phyloP scores from a whole-genome alignment of 2,113 vertebrate genomes.

The Thunnus thynnus region DNA sequence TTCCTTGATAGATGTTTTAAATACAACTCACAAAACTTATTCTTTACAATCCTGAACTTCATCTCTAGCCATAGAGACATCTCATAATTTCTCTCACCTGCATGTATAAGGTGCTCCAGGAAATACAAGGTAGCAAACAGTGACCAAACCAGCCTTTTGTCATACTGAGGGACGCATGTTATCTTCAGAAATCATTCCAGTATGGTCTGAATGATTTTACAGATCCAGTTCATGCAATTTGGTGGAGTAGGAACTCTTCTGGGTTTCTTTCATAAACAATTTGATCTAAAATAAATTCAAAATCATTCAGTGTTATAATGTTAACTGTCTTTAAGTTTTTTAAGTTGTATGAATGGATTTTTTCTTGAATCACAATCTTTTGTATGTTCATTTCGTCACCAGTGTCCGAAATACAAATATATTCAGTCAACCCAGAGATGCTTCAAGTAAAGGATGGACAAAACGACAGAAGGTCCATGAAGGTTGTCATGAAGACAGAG shows the following conservation, averaged over 20 bases:
- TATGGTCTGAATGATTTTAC: conserved; percentile 53
- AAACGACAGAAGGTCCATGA: conserved; percentile 12
- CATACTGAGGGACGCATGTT: conserved; percentile 45
- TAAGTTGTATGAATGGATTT: conserved; percentile 57
- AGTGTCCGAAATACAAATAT: conserved; percentile 40
- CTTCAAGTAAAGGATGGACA: conserved; percentile 76
- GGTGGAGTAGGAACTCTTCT: conserved; percentile 14
- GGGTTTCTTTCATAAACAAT: conserved; percentile 41
- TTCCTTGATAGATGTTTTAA: conserved; percentile 81
- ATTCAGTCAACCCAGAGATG: conserved; percentile 68
- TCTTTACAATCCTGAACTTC: conserved; percentile 57
- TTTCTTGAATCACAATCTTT: conserved; percentile 47
- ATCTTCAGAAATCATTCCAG: conserved; percentile 42
- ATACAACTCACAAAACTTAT: conserved; percentile 59
- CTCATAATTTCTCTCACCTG: conserved; percentile 39
- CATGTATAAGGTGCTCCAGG: conserved; percentile 71
- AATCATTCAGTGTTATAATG: conserved; percentile 10
- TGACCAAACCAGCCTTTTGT: conserved; percentile 26
- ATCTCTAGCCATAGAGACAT: conserved; percentile 40
- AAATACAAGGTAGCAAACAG: conserved; percentile 57
- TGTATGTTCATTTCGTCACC: conserved; percentile 38
- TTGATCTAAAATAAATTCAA: conserved; percentile 25
- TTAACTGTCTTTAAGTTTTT: conserved; percentile 11
- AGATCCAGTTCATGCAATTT: conserved; percentile 58
- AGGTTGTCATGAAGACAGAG: neutral